phyloP scores from a whole-genome alignment of 1,140 invertebrate species.

The Drosophila bocki region DNA sequence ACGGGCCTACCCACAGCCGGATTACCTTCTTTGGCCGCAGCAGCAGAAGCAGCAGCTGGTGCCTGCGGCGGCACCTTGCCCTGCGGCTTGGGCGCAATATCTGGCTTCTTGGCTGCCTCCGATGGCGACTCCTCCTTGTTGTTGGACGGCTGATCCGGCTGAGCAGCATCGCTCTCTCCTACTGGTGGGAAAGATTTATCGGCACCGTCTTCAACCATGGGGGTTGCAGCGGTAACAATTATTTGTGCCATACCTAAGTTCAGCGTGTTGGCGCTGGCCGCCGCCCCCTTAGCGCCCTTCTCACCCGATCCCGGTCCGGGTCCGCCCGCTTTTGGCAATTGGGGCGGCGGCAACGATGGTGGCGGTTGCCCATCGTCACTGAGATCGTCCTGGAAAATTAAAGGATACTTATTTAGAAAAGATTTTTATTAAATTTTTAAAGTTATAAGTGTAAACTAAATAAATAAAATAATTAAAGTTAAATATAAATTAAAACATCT shows the following conservation, averaged over 20 bases:
- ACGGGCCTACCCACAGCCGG: constrained; percentile 36
- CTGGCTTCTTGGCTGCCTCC: constrained; percentile 63
- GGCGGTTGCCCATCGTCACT: constrained; percentile 81
- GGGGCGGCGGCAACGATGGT: constrained; percentile 75
- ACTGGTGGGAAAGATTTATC: constrained; percentile 85
- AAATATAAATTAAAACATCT: background rate
- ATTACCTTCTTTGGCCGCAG: constrained; percentile 66
- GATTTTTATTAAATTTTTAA: too few species aligned
- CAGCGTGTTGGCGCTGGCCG: constrained; percentile 75
- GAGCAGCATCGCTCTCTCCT: constrained; percentile 68
- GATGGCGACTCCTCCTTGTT: constrained; percentile 35
- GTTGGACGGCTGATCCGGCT: constrained; percentile 33
- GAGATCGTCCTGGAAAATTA: constrained; percentile 71
- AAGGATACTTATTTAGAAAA: background rate
- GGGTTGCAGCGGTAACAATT: constrained; percentile 95
- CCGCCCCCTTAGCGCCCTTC: constrained; percentile 71
- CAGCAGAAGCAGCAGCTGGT: constrained; percentile 32
- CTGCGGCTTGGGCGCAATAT: constrained; percentile 81
- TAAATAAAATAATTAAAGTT: background rate
- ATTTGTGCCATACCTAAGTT: constrained; percentile 92
- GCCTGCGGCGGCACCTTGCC: constrained; percentile 39
- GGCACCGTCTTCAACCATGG: constrained; percentile 91
- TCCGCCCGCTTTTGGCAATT: constrained; percentile 50
- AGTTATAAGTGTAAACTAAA: background rate
- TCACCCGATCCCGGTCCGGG: constrained; percentile 13